A percentile compares a stretch with the other conserved stretches of the same genome.
These are phyloP conservation scores for Cistogaster globosa DNA, from an alignment of 2,888 invertebrate genomes.

Conservation along the genomic window DNA sequence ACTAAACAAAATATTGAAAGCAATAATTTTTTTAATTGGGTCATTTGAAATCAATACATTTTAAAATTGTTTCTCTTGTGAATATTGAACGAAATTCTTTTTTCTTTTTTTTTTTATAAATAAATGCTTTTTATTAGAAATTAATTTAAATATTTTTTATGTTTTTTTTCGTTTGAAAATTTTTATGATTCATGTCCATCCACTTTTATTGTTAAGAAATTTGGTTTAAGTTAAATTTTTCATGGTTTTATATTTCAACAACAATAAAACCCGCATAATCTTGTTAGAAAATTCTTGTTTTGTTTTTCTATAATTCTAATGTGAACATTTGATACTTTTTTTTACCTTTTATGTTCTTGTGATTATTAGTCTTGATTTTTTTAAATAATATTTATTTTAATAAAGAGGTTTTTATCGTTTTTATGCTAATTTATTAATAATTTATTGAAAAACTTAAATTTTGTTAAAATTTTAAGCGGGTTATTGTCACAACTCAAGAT, in stretches of 20 bases:
- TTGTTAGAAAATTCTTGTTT: conserved; percentile 26
- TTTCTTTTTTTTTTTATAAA: too few species aligned
- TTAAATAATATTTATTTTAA: neutral
- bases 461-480: conserved; percentile 1
- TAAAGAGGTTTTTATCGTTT: neutral
- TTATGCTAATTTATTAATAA: conserved; percentile 36
- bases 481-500: too few species aligned
- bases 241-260: conserved; percentile 15
- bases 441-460: conserved; percentile 18
- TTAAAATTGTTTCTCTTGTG: neutral
- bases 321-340: conserved; percentile 12
- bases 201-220: neutral
- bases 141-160: conserved; percentile 45
- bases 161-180: neutral
- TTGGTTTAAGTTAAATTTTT: conserved; percentile 6
- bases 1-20: neutral
- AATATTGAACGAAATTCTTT: conserved; percentile 41
- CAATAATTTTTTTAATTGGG: conserved; percentile 34
- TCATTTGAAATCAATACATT: conserved; percentile 39
- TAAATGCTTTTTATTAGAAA: conserved; percentile 18
- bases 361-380: conserved; percentile 4
- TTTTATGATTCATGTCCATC: conserved; percentile 30
- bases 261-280: conserved; percentile 33
- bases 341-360: neutral
- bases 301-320: conserved; percentile 4